These are phyloP conservation scores for Athalia circularis DNA, from an alignment of 2,888 invertebrate genomes.

Conservation along the genomic window DNA sequence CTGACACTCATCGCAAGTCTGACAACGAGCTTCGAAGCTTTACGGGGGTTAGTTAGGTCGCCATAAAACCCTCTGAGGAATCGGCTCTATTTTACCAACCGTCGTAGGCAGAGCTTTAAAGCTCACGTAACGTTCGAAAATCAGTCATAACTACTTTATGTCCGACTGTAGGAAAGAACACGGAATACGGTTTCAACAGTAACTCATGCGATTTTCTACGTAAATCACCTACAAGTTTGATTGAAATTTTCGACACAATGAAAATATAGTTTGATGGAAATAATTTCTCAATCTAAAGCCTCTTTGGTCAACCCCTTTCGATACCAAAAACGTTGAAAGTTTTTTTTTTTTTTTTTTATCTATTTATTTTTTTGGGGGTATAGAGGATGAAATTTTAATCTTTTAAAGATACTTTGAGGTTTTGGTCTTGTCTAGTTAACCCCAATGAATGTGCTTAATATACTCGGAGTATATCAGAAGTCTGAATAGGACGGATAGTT, in stretches of 20 bases:
- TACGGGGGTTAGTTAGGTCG: constrained; percentile 4
- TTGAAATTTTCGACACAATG: no score
- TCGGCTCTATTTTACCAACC: constrained; percentile 17
- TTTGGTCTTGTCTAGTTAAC: constrained; percentile 43
- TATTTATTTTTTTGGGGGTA: no score
- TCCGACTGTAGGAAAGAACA: constrained; percentile 6
- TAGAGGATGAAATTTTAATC: no score
- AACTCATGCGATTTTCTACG: not conserved
- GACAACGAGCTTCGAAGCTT: not conserved
- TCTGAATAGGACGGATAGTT: constrained; percentile 13
- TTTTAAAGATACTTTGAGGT: not conserved
- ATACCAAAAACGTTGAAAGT: no score
- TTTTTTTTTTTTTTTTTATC: no score
- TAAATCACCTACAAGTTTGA: no score
- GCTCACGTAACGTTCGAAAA: not conserved
- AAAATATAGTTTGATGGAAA: no score
- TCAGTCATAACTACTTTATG: not conserved
- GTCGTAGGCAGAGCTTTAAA: constrained; percentile 27
- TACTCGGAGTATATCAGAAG: constrained; percentile 28
- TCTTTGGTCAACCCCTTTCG: no score
- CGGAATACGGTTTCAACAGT: not conserved
- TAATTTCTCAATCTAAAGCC: no score
- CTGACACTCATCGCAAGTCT: not conserved
- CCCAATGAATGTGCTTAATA: constrained; percentile 38
- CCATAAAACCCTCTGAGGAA: not conserved